Conservation (phyloP, 2,797 vertebrate species). For the Euthynnus affinis region DNA sequence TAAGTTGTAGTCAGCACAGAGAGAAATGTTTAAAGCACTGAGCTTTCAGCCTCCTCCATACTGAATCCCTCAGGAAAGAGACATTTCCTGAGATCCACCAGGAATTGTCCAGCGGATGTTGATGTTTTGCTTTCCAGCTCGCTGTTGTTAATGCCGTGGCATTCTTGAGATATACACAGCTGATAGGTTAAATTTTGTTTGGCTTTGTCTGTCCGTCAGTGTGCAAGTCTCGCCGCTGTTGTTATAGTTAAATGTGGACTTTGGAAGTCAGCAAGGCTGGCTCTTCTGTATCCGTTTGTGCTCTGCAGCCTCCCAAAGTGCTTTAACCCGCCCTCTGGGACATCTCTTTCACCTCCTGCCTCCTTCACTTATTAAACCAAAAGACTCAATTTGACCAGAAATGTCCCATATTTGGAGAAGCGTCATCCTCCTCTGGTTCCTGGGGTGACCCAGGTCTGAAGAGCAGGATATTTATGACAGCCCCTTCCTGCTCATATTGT, state of each 20-base stretch:
- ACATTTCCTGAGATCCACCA: conserved; percentile 75
- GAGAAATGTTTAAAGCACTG: conserved; percentile 15
- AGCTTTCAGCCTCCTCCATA: conserved; percentile 35
- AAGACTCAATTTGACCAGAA: conserved; percentile 20
- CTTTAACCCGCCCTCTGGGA: conserved; percentile 17
- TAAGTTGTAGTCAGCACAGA: not conserved
- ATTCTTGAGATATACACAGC: conserved; percentile 65
- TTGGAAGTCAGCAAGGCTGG: conserved; percentile 33
- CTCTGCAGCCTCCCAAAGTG: conserved; percentile 26
- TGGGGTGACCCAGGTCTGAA: conserved; percentile 34
- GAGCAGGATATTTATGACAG: conserved; percentile 24
- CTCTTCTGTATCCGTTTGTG: conserved; percentile 39
- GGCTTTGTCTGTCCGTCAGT: conserved; percentile 22
- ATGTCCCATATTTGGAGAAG: conserved; percentile 52
- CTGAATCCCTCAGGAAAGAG: conserved; percentile 66
- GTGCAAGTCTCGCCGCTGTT: conserved; percentile 11
- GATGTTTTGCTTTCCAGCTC: conserved; percentile 75
- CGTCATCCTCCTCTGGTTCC: conserved; percentile 25
- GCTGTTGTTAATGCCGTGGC: conserved; percentile 51
- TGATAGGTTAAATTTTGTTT: conserved; percentile 59
- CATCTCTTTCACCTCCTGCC: conserved; percentile 24
- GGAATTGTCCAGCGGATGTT: conserved; percentile 76
- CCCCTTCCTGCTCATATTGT: conserved; percentile 27
- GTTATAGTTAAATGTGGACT: conserved; percentile 21
- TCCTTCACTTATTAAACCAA: conserved; percentile 38